A percentile compares a stretch with the other conserved stretches of the same genome.
Conservation (phyloP, 2,113 vertebrate species). For the Prionailurus bengalensis region DNA sequence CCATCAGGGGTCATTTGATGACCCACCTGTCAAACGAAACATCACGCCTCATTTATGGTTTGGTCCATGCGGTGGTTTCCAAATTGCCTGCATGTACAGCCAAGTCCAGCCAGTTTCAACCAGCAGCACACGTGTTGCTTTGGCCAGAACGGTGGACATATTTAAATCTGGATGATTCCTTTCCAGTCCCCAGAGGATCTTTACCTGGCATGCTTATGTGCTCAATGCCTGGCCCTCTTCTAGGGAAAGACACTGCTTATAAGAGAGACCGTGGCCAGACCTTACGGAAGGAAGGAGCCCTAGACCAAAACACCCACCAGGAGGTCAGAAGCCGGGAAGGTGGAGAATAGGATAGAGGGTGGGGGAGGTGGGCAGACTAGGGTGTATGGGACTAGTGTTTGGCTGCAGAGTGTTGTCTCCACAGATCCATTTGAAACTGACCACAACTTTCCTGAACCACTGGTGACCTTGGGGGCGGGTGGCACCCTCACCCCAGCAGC, state of each 20-base stretch:
- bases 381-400: accelerated
- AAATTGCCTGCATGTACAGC: accelerated
- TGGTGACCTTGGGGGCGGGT: not conserved
- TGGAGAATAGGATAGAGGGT: accelerated
- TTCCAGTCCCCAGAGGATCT: not conserved
- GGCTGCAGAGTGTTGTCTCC: accelerated
- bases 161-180: not conserved
- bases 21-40: too few relatives aligned
- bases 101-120: not conserved
- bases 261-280: not conserved
- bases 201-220: not conserved
- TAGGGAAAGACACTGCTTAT: not conserved
- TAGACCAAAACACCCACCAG: not conserved
- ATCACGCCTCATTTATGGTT: not conserved
- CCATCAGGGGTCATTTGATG: not conserved
- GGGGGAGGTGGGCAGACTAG: accelerated
- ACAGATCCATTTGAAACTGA: not conserved
- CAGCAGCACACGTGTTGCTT: not conserved
- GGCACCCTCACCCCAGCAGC: accelerated
- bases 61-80: not conserved
- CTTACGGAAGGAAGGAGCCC: not conserved
- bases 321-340: not conserved
- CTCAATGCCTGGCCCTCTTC: not conserved
- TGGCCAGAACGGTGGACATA: too few relatives aligned
- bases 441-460: not conserved